phyloP scores from a whole-genome alignment of 2,797 vertebrate genomes.

The Sphenopsis melanotis region DNA sequence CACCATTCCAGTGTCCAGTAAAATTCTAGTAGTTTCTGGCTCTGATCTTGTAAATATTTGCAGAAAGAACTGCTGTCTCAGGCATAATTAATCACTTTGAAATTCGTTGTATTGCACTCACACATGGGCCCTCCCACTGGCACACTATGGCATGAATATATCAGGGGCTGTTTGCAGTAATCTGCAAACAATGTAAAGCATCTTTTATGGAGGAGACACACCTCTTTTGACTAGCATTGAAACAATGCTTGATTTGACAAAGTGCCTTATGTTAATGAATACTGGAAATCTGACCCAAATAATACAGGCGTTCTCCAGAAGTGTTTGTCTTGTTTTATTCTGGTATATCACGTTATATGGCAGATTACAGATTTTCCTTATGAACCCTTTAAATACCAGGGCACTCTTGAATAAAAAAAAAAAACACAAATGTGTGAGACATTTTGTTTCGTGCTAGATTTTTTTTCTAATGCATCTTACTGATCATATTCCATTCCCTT shows the following conservation, averaged over 20 bases:
- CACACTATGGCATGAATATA: neutral
- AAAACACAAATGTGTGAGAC: neutral
- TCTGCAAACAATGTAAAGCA: neutral
- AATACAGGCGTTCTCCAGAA: neutral
- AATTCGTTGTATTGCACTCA: neutral
- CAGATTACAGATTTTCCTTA: neutral
- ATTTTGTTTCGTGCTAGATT: neutral
- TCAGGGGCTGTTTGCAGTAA: neutral
- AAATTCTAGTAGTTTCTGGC: neutral
- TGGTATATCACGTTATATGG: neutral
- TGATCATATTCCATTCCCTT: neutral
- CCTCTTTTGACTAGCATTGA: neutral
- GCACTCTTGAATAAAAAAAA: neutral
- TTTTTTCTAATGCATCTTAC: neutral
- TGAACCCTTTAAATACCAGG: neutral
- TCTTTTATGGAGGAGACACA: neutral
- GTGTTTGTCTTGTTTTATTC: neutral
- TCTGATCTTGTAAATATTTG: conserved; percentile 8
- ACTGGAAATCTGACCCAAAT: neutral
- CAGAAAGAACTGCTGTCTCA: neutral
- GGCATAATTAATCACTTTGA: neutral
- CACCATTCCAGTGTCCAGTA: neutral
- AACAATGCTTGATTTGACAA: neutral
- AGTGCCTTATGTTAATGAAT: neutral
- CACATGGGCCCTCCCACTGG: neutral